Base-by-base conservation (phyloP, 2,797 vertebrate genomes). In the Hyperoplus lanceolatus region DNA sequence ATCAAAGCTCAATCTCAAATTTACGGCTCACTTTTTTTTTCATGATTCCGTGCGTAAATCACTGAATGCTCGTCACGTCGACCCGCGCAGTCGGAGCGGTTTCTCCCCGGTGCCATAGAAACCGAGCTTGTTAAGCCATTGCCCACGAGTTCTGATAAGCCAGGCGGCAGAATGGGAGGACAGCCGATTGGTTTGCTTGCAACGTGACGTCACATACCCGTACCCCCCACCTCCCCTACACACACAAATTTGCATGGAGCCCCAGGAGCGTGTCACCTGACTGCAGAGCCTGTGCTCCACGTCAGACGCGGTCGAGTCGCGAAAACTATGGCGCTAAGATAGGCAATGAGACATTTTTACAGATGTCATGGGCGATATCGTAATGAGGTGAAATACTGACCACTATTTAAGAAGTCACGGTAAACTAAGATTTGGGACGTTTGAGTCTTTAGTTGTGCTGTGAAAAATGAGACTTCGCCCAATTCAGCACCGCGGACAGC, bases 401-500 rank as follows among this genome's bases (percentile, higher is more conserved):
- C n/a, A 8, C 8, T 9, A 3, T 42, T 57, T 18, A 15, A 11
- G 6, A 46, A 51, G 18, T 16, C 16, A 16, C 18, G 5, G 8
- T 9, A 11, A 45, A n/a, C 5, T 16, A 3, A 45, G 7, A 63
- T 58, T 4, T 15, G 21, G 10, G 1, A 2, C 4, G 13, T 48
- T 48, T 42, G 5, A 10, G 0, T 8, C 16, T 36, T 16, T 16
- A 51, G 61, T 21, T 57, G 16, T 57, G 46, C 7, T 7, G 29
- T 15, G 29, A 16, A 41, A 71, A 66, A 43, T 5, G 13, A 61
- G 39, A 21, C 6, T 4, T 21, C 6, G 46, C 48, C 59, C 62
- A 9, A 14, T 91, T 94, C 93, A 94, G 94, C 75, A 95, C 94
- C 93, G 68, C 21, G 91, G 93, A 95, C 90, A 95, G 94, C 83